Evolutionary conservation across 1,140 invertebrate species (phyloP).

Genomic region (Notospermus geniculatus): DNA sequence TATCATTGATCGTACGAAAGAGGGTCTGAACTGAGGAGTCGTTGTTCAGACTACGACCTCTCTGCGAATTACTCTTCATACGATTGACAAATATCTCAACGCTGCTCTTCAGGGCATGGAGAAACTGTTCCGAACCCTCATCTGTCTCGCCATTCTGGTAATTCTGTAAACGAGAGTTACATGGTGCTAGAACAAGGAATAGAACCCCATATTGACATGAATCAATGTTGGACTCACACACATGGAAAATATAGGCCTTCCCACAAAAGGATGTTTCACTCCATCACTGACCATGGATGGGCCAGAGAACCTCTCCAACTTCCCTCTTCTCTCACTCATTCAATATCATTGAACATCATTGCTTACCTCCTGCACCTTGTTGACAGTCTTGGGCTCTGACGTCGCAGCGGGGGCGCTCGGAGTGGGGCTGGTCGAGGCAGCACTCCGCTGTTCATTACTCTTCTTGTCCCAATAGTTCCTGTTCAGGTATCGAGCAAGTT

Average conservation of each 20-base stretch:
- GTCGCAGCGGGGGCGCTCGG: slow-evolving; percentile 44
- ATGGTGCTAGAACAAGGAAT: too few relatives aligned
- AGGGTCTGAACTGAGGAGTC: slow-evolving; percentile 96
- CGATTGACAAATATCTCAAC: slow-evolving; percentile 95
- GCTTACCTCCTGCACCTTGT: slow-evolving; percentile 36
- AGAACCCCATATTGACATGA: too few relatives aligned
- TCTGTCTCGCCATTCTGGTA: slow-evolving; percentile 67
- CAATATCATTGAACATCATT: background rate
- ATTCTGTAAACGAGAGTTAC: slow-evolving; percentile 21
- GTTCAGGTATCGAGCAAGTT: slow-evolving; percentile 92
- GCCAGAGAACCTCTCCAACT: too few relatives aligned
- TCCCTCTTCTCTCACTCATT: too few relatives aligned
- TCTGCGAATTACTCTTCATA: slow-evolving; percentile 95
- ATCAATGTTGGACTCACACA: too few relatives aligned
- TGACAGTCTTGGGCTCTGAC: slow-evolving; percentile 34
- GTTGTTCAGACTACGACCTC: slow-evolving; percentile 92
- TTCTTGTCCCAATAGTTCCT: slow-evolving; percentile 93
- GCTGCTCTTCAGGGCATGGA: slow-evolving; percentile 61
- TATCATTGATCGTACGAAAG: slow-evolving; percentile 93
- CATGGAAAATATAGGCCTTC: too few relatives aligned
- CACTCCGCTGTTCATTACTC: slow-evolving; percentile 16
- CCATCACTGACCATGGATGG: too few relatives aligned
- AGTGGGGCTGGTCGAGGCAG: slow-evolving; percentile 4
- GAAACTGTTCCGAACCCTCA: slow-evolving; percentile 83
- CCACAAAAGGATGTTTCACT: too few relatives aligned